phyloP scores from a whole-genome alignment of 2,797 vertebrate genomes.

The Sebastes melanostomus region DNA sequence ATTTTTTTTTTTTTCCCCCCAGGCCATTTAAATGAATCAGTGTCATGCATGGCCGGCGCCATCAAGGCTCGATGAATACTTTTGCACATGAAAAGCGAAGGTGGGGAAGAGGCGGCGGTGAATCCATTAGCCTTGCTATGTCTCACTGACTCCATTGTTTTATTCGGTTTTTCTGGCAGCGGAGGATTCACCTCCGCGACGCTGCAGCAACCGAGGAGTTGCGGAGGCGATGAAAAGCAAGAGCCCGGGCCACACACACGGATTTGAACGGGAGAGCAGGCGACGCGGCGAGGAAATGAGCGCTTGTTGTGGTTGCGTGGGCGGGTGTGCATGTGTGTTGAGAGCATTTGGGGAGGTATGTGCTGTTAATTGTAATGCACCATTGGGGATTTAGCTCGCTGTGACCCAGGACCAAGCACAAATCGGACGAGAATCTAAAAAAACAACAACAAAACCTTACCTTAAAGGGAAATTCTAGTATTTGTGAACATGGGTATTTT shows the following conservation, averaged over 20 bases:
- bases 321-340: not conserved
- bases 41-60: constrained; percentile 72
- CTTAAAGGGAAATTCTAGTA: not conserved
- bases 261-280: constrained; percentile 21
- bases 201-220: constrained; percentile 30
- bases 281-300: constrained; percentile 2
- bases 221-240: constrained; percentile 44
- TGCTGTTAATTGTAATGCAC: not conserved
- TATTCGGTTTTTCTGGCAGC: constrained; percentile 65
- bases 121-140: constrained; percentile 79
- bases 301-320: constrained; percentile 6
- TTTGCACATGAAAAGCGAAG: constrained; percentile 76
- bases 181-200: constrained; percentile 54
- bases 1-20: constrained; percentile 29
- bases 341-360: not conserved
- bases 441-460: not conserved
- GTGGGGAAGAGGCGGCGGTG: constrained; percentile 63
- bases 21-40: constrained; percentile 74
- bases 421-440: not conserved
- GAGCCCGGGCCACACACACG: constrained; percentile 44
- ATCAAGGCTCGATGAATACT: constrained; percentile 75
- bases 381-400: not conserved
- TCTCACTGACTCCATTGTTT: constrained; percentile 80
- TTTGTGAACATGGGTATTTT: not conserved
- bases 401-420: not conserved